Conservation (phyloP, 37 sponge, comb jelly and placozoan genomes). For the Halichondria panicea region DNA sequence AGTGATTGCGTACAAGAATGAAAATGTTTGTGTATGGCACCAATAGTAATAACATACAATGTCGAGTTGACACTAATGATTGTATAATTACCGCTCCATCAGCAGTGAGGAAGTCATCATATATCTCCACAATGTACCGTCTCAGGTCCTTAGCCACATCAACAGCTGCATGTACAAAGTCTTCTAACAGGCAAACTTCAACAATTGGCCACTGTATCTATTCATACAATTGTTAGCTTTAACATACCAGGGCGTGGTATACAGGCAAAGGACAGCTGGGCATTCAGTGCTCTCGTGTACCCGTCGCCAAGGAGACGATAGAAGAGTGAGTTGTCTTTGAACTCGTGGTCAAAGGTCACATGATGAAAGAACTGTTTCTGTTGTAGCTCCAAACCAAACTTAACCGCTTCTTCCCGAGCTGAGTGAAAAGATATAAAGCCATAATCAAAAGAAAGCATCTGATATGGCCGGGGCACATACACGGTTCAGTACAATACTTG, state of each 20-base stretch:
- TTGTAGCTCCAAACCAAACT: constrained; percentile 67
- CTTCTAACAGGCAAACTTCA: constrained; percentile 6
- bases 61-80: background rate
- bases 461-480: background rate
- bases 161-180: constrained; percentile 49
- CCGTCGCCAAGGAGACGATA: constrained; percentile 86
- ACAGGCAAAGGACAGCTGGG: constrained; percentile 63
- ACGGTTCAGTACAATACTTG: background rate
- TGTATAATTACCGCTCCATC: constrained; percentile 71
- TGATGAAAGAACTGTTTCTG: constrained; percentile 81
- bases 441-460: background rate
- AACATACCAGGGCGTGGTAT: constrained; percentile 72
- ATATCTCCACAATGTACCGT: constrained; percentile 72
- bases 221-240: too few relatives aligned
- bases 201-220: too few relatives aligned
- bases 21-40: background rate
- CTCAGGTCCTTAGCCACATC: constrained; percentile 83
- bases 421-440: background rate
- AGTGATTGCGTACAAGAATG: background rate
- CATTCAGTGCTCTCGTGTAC: constrained; percentile 68
- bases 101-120: constrained; percentile 65
- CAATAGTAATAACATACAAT: background rate
- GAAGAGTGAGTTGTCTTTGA: constrained; percentile 77
- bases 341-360: constrained; percentile 88
- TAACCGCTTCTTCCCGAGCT: constrained; percentile 71